phyloP scores from a whole-genome alignment of 2,888 invertebrate species.

The Metallyticus violacea region DNA sequence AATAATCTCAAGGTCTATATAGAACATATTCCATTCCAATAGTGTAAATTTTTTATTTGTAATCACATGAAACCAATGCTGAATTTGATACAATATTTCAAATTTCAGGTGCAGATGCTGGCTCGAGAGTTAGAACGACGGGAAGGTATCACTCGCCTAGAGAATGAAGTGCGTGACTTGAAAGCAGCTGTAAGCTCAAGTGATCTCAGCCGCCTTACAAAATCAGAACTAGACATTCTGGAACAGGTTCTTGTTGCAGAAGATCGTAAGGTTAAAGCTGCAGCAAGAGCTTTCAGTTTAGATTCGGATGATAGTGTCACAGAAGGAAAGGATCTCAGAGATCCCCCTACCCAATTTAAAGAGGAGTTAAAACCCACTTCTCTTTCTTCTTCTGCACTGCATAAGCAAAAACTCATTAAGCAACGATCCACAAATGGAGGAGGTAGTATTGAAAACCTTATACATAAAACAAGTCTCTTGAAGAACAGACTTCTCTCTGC shows the following conservation, averaged over 20 bases:
- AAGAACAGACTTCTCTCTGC: constrained; percentile 3
- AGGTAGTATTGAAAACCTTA: constrained; percentile 6
- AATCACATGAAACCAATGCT: no score
- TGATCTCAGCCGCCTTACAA: constrained; percentile 36
- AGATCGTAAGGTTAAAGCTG: constrained; percentile 35
- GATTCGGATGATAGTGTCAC: constrained; percentile 27
- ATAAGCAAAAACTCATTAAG: not conserved
- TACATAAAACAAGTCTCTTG: constrained; percentile 3
- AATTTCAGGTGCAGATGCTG: constrained; percentile 72
- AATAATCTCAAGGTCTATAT: no score
- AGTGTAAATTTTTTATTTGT: no score
- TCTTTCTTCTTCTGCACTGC: not conserved
- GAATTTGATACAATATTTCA: no score
- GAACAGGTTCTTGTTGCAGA: constrained; percentile 37
- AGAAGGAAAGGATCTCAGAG: not conserved
- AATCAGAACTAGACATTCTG: constrained; percentile 39
- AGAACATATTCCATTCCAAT: no score
- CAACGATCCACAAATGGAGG: constrained; percentile 19
- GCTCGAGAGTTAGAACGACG: constrained; percentile 65
- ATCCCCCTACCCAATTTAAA: not conserved
- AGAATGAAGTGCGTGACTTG: constrained; percentile 37
- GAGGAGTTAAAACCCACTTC: not conserved
- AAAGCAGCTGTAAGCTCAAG: constrained; percentile 36
- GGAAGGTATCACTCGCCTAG: constrained; percentile 36
- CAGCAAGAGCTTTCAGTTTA: constrained; percentile 38